Evolutionary conservation across 2,888 invertebrate genomes (phyloP), one percentile per base, ranked within the genome.

Genomic region (Alentia gelatinosa): DNA sequence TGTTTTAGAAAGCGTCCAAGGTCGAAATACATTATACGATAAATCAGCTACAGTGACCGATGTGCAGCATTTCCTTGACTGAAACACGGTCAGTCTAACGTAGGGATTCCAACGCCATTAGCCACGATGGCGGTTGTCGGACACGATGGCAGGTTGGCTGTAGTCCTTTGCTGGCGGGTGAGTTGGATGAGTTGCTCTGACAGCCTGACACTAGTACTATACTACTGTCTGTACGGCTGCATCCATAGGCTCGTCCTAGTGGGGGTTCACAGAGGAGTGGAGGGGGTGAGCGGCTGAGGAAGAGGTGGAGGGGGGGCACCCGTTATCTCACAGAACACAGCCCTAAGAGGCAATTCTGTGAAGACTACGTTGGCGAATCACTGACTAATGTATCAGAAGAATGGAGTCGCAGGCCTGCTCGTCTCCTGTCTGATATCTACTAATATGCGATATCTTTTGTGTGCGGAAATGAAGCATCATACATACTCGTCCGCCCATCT

Each of bases 21-120:
- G 68, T 68, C 30, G 68, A 26, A 68, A 26, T 15, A 30, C 68
- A 68, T 68, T 30, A 68, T 68, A 26, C 68, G 33, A 68, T 68
- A 68, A 68, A 1, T 68, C 68, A 30, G 23, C 30, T 12, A n/a
- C 30, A 12, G 68, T 1, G 1, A 30, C 30, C 68, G 30, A n/a
- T 26, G 30, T 30, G 26, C n/a, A 26, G 30, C 26, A 68, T 68
- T 68, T 68, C 68, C 68, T n/a, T 30, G 56, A n/a, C 68, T 1
- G 68, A 30, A 30, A 26, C 12, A 1, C 12, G 30, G 1, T 19
- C 23, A 30, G 23, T 30, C 12, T 30, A 68, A 30, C 26, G 68
- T 68, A 68, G 30, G 68, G 68, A 68, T 68, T 68, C 68, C 68
- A 26, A 26, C 26, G 68, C 68, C 68, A 68, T 68, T 68, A 68